Percentiles rank a stretch among this genome's conserved stretches.
Conservation (phyloP, 2,113 vertebrate species). For the Oplegnathus fasciatus region DNA sequence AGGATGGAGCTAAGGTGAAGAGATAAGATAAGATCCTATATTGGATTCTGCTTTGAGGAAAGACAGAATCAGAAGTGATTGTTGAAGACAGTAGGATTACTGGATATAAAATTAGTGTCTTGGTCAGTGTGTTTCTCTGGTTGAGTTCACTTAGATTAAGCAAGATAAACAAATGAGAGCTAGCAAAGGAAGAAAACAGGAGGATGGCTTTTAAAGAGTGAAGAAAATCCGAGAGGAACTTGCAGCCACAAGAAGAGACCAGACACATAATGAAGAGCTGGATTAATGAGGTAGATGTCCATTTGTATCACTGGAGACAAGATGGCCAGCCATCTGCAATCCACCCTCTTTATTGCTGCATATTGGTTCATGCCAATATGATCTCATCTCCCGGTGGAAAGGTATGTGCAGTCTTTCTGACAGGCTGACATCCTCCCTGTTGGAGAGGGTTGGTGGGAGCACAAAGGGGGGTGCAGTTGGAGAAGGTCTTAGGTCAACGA, state of each 20-base stretch:
- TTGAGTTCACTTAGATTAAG: constrained; percentile 23
- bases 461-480: constrained; percentile 50
- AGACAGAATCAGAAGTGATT: constrained; percentile 17
- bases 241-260: constrained; percentile 18
- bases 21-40: not conserved
- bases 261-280: constrained; percentile 22
- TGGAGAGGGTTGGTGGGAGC: constrained; percentile 46
- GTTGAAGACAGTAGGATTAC: constrained; percentile 14
- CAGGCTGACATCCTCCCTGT: constrained; percentile 61
- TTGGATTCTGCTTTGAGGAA: not conserved
- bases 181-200: not conserved
- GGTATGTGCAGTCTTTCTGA: constrained; percentile 56
- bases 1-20: not conserved
- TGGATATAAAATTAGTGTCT: constrained; percentile 6
- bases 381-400: constrained; percentile 60
- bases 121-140: not conserved
- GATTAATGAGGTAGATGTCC: constrained; percentile 57
- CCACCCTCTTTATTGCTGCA: constrained; percentile 46
- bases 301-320: constrained; percentile 54
- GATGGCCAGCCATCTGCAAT: constrained; percentile 40
- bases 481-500: constrained; percentile 78
- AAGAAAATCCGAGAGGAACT: constrained; percentile 4
- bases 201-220: constrained; percentile 31
- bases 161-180: constrained; percentile 13
- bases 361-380: constrained; percentile 64